Percentiles rank a stretch among this genome's conserved stretches.
These are phyloP conservation scores for Probosciger aterrimus DNA, from an alignment of 2,113 vertebrate genomes.

Conservation along the genomic window DNA sequence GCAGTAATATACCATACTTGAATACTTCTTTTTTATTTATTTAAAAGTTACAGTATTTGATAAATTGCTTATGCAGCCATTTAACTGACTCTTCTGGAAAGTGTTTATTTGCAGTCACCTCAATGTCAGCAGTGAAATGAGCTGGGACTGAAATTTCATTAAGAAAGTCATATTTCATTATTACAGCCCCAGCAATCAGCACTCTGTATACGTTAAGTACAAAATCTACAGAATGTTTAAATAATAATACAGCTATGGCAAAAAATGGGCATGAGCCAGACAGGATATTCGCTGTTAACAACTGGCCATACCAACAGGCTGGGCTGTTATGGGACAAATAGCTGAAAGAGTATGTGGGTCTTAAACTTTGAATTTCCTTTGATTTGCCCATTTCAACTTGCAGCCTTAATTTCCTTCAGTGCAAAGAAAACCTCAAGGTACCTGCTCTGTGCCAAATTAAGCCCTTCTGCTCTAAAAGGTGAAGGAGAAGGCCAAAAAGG, in stretches of 20 bases:
- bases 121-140: constrained; percentile 58
- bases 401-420: constrained; percentile 30
- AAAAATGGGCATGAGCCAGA: constrained; percentile 32
- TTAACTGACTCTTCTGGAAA: constrained; percentile 66
- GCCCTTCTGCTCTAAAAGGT: neutral
- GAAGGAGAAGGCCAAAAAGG: neutral
- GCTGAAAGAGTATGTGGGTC: neutral
- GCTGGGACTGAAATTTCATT: constrained; percentile 70
- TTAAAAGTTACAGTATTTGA: constrained; percentile 41
- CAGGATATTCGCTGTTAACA: constrained; percentile 22
- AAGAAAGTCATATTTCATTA: constrained; percentile 71
- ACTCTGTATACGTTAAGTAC: constrained; percentile 5
- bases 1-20: constrained; percentile 41
- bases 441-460: neutral
- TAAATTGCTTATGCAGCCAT: constrained; percentile 64
- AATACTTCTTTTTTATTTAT: constrained; percentile 47
- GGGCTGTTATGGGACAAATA: neutral
- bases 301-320: neutral
- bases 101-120: constrained; percentile 66
- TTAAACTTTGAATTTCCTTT: constrained; percentile 30
- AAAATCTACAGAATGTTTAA: constrained; percentile 32
- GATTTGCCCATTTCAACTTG: constrained; percentile 4
- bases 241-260: constrained; percentile 28
- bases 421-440: neutral
- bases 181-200: constrained; percentile 50